Evolutionary conservation across 2,113 vertebrate genomes (phyloP).

Genomic region (Colossoma macropomum): DNA sequence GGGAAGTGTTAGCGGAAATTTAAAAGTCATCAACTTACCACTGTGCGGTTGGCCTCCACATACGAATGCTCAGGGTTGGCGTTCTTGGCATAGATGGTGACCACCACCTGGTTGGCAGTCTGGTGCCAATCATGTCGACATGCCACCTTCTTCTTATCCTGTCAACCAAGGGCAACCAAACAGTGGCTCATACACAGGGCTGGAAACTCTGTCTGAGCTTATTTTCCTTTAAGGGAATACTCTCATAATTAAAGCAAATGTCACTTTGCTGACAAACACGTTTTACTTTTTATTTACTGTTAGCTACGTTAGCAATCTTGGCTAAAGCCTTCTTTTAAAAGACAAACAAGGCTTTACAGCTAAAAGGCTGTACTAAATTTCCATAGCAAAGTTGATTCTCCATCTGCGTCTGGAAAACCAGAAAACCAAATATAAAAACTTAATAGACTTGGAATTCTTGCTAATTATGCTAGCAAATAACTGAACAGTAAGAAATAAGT

Average conservation of each 20-base stretch:
- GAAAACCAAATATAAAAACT: too few relatives aligned
- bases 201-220: background rate
- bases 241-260: too few relatives aligned
- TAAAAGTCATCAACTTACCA: conserved; percentile 76
- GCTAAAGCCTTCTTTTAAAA: background rate
- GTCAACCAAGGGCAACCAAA: conserved; percentile 34
- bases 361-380: too few relatives aligned
- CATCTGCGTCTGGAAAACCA: too few relatives aligned
- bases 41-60: conserved; percentile 85
- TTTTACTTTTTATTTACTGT: too few relatives aligned
- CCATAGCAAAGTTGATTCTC: too few relatives aligned
- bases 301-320: background rate
- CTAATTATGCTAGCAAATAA: too few relatives aligned
- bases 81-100: conserved; percentile 91
- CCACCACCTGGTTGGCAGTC: conserved; percentile 83
- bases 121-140: conserved; percentile 97
- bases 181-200: background rate
- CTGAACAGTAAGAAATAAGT: too few relatives aligned
- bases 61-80: conserved; percentile 80
- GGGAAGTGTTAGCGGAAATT: background rate
- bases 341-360: background rate
- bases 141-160: conserved; percentile 86
- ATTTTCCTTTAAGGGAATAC: background rate
- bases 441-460: too few relatives aligned
- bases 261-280: too few relatives aligned